Base-by-base conservation (phyloP, 2,888 invertebrate species). In the Heliconius ethilla region DNA sequence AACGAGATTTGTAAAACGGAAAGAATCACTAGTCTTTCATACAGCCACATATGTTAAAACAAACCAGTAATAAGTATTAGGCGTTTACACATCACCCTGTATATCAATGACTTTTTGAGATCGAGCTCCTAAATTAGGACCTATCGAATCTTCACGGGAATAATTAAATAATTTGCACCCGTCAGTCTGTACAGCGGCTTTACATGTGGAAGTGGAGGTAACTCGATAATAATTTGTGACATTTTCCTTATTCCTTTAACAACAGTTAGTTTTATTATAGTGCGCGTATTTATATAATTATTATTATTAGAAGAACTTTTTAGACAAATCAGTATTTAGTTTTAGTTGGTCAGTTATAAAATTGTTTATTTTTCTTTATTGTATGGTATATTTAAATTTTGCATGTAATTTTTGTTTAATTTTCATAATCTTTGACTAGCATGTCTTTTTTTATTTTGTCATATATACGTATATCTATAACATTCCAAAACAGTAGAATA, bases 101-200 rank as follows among this genome's bases (percentile, higher is more conserved):
- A 86, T 78, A 80, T 33, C 25, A 59, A 62, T 82, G 81, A 85
- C 85, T 85, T 84, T 82, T 85, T 82, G 81, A 83, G 87, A 86
- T 86, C 87, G 82, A 81, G 85, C 85, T 84, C 86, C 82, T 84
- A 84, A 86, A 86, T 87, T 89, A 87, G 86, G 84, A 85, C 81
- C 83, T 86, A 91, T 81, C 81, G 80, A 80, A 79, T 79, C 79
- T 76, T 80, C 77, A 78, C 79, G 75, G 79, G 76, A 74, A 79
- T 82, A 82, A 82, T 82, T 82, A 82, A 80, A 82, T 81, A 81
- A 82, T 81, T 81, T 81, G 79, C 81, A 81, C 81, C 77, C 69
- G 67, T 78, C 83, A 84, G 84, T 84, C 81, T 78, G 75, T 79
- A 75, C 80, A 73, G 81, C 79, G 80, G 77, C 82, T 81, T 76